Percentiles rank a stretch among this genome's conserved stretches.
Conservation (phyloP, 2,113 vertebrate species). For the Leucosticte australis region DNA sequence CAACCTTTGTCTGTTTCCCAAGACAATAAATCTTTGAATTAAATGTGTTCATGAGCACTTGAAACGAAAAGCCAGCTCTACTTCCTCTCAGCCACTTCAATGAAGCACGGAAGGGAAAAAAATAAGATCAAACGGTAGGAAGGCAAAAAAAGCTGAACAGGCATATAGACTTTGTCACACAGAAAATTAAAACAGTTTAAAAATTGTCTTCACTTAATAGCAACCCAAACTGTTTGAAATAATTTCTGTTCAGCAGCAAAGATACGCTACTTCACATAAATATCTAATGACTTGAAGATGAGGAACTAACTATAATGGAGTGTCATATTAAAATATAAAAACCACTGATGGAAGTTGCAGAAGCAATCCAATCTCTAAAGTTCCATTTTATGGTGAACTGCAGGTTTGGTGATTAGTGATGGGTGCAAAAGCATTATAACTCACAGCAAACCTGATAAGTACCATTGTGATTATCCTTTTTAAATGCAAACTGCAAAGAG, state of each 20-base stretch:
- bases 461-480: neutral
- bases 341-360: neutral
- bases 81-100: neutral
- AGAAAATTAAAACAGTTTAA: slow-evolving; percentile 37
- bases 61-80: neutral
- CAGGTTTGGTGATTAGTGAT: neutral
- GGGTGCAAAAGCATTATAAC: neutral
- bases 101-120: neutral
- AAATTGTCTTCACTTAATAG: slow-evolving; percentile 25
- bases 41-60: neutral
- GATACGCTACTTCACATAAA: slow-evolving; percentile 26
- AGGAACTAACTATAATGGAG: slow-evolving; percentile 32
- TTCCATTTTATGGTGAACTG: neutral
- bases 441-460: neutral
- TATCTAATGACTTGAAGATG: slow-evolving; percentile 26
- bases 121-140: neutral
- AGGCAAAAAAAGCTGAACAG: slow-evolving; percentile 12
- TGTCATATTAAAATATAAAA: slow-evolving; percentile 55
- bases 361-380: neutral
- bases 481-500: neutral
- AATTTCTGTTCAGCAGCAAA: neutral
- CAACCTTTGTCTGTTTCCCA: neutral
- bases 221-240: slow-evolving; percentile 33
- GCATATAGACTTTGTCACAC: neutral
- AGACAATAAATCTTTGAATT: slow-evolving; percentile 24